These are phyloP conservation scores for Podocnemis expansa DNA, from an alignment of 2,113 vertebrate genomes.

Conservation along the genomic window DNA sequence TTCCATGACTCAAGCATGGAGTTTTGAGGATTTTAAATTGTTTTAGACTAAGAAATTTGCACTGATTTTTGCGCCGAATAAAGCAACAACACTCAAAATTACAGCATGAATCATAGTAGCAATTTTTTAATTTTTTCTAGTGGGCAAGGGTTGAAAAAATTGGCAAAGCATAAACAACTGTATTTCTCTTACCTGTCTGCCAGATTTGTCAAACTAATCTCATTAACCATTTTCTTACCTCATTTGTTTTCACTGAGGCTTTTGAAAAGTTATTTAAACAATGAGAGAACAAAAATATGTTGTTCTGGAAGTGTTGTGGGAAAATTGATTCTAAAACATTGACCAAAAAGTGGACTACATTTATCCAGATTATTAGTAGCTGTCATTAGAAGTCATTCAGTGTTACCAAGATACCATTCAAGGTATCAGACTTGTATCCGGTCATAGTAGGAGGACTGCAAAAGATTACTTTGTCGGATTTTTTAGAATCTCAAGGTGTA, in stretches of 20 bases:
- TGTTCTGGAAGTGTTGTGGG: neutral
- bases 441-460: neutral
- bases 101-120: neutral
- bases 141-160: neutral
- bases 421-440: neutral
- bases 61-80: neutral
- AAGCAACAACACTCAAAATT: neutral
- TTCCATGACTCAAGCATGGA: neutral
- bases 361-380: neutral
- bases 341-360: neutral
- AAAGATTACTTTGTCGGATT: neutral
- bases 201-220: neutral
- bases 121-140: neutral
- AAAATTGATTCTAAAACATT: neutral
- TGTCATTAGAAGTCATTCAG: neutral
- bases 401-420: neutral
- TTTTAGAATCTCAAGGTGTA: neutral
- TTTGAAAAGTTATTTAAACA: neutral
- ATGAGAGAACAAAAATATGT: neutral
- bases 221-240: neutral
- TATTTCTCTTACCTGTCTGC: neutral
- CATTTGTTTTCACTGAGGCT: neutral
- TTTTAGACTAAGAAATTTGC: neutral
- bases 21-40: neutral
- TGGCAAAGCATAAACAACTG: neutral